Base-by-base conservation (phyloP, 2,113 vertebrate species). In the Narcine bancroftii region DNA sequence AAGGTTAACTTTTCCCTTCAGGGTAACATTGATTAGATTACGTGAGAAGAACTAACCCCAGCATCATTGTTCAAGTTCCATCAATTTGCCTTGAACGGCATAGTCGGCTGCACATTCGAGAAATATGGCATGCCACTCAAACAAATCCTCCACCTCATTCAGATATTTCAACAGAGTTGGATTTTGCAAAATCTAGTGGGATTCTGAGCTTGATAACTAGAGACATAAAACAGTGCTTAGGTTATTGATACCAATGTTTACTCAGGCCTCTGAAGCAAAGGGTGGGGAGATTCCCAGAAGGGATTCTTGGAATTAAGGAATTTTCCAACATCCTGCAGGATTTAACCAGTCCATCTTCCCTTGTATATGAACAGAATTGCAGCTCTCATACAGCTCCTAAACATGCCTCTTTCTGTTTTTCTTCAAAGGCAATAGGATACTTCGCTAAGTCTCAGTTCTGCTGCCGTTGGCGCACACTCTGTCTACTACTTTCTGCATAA, bases 11-110 rank as follows among this genome's bases (percentile, higher is more conserved):
- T 91, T 45, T 63, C 56, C 63, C 87, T 66, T 21, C 15, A 45
- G 60, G 21, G 36, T 69, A 69, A 45, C 65, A 69, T 91, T 91
- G 87, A 91, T 91, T 66, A 42, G 19, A 91, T 21, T 66, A 39
- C 19, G 26, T 69, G 39, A 66, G 87, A 69, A 91, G 63, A 42
- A 19, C 63, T 69, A 91, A 36, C 50, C 81, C 53, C 17, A 6
- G 81, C 53, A 87, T 60, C 53, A 36, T 87, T 87, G 17, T 60
- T 91, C 24, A 69, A 26, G 9, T 69, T 63, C 87, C 63, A 66
- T 66, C 87, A 89, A 89, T 66, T 87, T 66, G 56, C 87, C 56
- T 66, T 89, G 60, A 89, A 65, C 60, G 65, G 60, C 19, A 69
- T 60, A 91, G 45, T 69, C 69, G 60, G 65, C 87, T 66, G 87